Conservation (phyloP, 2,797 vertebrate species). For the Falco naumanni region DNA sequence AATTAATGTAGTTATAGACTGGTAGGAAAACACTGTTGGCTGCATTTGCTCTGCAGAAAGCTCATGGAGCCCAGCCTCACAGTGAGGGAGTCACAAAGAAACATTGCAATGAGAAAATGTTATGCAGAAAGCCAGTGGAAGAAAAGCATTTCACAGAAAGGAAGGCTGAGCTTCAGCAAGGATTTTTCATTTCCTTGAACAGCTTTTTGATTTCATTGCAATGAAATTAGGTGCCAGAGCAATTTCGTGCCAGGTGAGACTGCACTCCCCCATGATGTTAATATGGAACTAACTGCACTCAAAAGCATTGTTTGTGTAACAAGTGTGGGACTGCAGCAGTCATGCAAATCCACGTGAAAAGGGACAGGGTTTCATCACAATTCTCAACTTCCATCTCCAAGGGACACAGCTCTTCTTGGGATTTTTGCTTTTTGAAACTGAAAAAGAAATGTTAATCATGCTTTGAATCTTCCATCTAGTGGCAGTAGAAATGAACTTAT, state of each 20-base stretch:
- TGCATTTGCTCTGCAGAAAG: background rate
- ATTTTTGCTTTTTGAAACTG: background rate
- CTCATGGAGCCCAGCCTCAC: background rate
- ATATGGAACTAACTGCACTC: background rate
- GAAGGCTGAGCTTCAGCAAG: background rate
- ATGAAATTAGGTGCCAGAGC: background rate
- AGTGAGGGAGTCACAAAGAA: background rate
- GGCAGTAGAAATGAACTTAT: background rate
- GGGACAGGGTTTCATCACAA: background rate
- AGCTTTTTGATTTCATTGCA: background rate
- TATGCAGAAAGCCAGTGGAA: background rate
- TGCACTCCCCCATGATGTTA: background rate
- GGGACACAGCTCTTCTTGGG: background rate
- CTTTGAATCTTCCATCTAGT: background rate
- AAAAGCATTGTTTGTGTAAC: fast-evolving
- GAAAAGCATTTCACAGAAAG: background rate
- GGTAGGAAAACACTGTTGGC: background rate
- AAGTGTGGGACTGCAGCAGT: background rate
- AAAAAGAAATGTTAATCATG: background rate
- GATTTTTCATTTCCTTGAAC: background rate
- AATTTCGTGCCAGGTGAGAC: background rate
- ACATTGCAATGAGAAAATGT: background rate
- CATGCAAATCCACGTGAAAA: background rate
- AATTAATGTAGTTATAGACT: background rate
- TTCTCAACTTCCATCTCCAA: background rate